These are phyloP conservation scores for Galemys pyrenaicus DNA, from an alignment of 2,113 vertebrate genomes.

Conservation along the genomic window DNA sequence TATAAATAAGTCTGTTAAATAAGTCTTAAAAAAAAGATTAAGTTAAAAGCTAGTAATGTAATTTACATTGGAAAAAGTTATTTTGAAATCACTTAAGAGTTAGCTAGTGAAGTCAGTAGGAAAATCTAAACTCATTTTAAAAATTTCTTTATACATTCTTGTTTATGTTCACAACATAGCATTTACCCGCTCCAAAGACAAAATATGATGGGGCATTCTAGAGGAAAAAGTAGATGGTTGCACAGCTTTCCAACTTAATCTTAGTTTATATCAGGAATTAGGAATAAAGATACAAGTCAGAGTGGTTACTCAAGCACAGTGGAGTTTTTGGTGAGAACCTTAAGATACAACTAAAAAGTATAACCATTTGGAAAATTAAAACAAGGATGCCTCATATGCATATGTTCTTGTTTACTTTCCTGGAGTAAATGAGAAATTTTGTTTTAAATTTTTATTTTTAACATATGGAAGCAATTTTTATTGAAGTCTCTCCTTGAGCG, in stretches of 20 bases:
- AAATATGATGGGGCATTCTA: not conserved
- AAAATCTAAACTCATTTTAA: no score
- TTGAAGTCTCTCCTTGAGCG: constrained; percentile 30
- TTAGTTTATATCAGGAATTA: not conserved
- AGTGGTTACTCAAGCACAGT: not conserved
- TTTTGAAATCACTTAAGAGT: no score
- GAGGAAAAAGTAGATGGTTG: not conserved
- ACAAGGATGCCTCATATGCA: constrained; percentile 15
- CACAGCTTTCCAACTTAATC: not conserved
- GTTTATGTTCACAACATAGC: no score
- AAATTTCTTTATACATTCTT: no score
- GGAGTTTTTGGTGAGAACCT: not conserved
- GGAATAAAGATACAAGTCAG: not conserved
- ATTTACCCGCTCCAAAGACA: not conserved
- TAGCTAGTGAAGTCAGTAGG: no score
- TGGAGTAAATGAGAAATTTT: constrained; percentile 53
- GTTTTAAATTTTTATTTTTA: constrained; percentile 64
- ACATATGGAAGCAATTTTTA: constrained; percentile 65
- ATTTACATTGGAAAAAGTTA: no score
- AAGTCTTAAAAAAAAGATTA: no score
- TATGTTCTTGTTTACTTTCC: constrained; percentile 72
- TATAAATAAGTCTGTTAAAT: no score
- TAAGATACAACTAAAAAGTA: constrained; percentile 25
- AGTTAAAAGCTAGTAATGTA: no score
- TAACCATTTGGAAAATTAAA: constrained; percentile 47